Evolutionary conservation across 1,140 invertebrate species (phyloP), one percentile per base, ranked within the genome.

Genomic region (Dryas iulia): DNA sequence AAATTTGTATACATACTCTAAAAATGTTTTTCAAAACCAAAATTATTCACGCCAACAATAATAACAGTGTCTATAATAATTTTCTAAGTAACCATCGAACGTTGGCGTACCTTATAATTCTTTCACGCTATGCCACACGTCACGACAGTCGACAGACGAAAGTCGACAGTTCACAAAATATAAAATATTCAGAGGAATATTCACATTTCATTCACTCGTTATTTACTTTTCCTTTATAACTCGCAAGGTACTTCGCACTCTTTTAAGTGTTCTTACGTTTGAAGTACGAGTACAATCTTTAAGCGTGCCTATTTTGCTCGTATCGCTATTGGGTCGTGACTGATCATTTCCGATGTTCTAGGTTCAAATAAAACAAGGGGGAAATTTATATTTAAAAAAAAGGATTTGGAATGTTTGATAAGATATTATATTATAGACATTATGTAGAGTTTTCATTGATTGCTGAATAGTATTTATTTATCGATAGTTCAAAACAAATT

Each of bases 101-200:
- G n/a, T 0, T 3, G 33, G 3, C 12, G 33, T 11, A 12, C n/a
- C 35, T 35, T 14, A 21, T 47, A 47, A 18, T 47, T 47, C 14
- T 21, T 47, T 8, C 14, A 21, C 5, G 14, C 35, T 14, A 5
- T 7, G 35, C 14, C 35, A 18, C 14, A 47, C 14, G 35, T 47
- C 35, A 47, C 2, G 35, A 47, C 18, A 21, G 39, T 21, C n/a
- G 35, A n/a, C n/a, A n/a, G n/a, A 47, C 2, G 35, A 47, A 6
- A 21, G 39, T 21, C n/a, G 35, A 14, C 14, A 21, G 14, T 21
- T 18, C 18, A 21, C 39, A 3, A 47, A 47, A 47, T 21, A 47
- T 47, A 47, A 47, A 47, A 47, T 47, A 47, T 47, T 47, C 39
- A 47, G 21, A 47, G 39, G 14, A 47, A 47, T 47, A 21, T 47